Percentiles rank a stretch among this genome's conserved stretches.
Conservation (phyloP, 2,797 vertebrate genomes). For the Molossus alvarezi region DNA sequence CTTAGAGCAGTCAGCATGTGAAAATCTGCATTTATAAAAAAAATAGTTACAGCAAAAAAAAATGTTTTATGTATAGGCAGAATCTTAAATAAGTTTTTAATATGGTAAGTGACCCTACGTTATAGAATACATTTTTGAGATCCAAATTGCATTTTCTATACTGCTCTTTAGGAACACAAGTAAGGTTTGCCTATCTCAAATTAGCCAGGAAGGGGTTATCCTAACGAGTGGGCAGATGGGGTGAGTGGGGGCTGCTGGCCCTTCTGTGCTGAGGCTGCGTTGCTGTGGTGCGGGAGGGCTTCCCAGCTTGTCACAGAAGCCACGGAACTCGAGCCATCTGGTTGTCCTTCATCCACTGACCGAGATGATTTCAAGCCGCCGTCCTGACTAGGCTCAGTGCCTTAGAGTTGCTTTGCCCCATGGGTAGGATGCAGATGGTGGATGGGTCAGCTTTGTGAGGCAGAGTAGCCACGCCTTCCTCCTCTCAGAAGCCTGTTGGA, state of each 20-base stretch:
- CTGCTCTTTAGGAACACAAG: background rate
- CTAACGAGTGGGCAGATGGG: background rate
- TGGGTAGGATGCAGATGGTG: background rate
- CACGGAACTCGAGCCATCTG: fast-evolving
- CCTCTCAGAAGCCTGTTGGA: too few relatives aligned
- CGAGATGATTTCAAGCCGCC: fast-evolving
- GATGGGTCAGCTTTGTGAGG: background rate
- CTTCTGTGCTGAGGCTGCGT: background rate
- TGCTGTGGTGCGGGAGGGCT: fast-evolving
- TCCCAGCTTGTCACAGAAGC: background rate
- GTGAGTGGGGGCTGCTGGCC: background rate
- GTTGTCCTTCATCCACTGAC: too few relatives aligned
- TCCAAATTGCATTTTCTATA: background rate
- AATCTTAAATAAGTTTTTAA: background rate
- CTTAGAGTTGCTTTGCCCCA: fast-evolving
- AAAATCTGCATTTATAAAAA: conserved; percentile 1
- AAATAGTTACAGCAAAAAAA: background rate
- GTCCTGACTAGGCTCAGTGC: background rate
- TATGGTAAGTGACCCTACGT: background rate
- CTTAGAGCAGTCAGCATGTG: conserved; percentile 22
- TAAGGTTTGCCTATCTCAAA: background rate
- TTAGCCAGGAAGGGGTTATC: background rate
- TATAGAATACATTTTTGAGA: background rate
- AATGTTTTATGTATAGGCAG: background rate
- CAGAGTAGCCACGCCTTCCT: fast-evolving